These are phyloP conservation scores for Falcaria lacertinaria DNA, from an alignment of 2,888 invertebrate species.

Conservation along the genomic window DNA sequence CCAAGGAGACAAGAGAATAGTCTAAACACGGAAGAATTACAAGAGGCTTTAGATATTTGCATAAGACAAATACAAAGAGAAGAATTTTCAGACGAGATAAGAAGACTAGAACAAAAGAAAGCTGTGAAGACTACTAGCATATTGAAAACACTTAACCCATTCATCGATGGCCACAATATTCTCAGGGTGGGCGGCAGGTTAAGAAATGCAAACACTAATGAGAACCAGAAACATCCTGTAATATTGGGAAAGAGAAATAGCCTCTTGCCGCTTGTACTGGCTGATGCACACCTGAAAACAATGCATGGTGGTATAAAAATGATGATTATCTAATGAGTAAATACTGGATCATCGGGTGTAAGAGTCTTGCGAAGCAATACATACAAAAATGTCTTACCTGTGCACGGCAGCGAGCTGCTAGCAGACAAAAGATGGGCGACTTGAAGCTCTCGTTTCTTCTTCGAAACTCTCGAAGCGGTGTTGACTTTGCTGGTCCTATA, in stretches of 20 bases:
- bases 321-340: constrained; percentile 22
- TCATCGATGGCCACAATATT: constrained; percentile 10
- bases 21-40: constrained; percentile 13
- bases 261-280: constrained; percentile 17
- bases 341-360: constrained; percentile 23
- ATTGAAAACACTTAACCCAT: constrained; percentile 18
- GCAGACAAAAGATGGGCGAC: constrained; percentile 24
- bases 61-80: constrained; percentile 13
- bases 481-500: constrained; percentile 25
- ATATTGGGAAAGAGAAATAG: constrained; percentile 17
- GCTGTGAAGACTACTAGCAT: constrained; percentile 10
- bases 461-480: constrained; percentile 15
- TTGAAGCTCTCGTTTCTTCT: too few relatives aligned
- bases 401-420: constrained; percentile 11
- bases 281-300: constrained; percentile 16
- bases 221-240: constrained; percentile 16
- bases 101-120: constrained; percentile 3
- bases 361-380: constrained; percentile 11
- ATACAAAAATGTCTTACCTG: constrained; percentile 20
- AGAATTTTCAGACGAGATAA: constrained; percentile 13
- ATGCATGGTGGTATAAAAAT: constrained; percentile 22
- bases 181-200: constrained; percentile 25
- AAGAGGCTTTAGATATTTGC: constrained; percentile 11
- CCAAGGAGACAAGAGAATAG: neutral
- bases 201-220: constrained; percentile 9